Base-by-base conservation (phyloP, 2,888 invertebrate genomes). In the Chrysina gloriosa region DNA sequence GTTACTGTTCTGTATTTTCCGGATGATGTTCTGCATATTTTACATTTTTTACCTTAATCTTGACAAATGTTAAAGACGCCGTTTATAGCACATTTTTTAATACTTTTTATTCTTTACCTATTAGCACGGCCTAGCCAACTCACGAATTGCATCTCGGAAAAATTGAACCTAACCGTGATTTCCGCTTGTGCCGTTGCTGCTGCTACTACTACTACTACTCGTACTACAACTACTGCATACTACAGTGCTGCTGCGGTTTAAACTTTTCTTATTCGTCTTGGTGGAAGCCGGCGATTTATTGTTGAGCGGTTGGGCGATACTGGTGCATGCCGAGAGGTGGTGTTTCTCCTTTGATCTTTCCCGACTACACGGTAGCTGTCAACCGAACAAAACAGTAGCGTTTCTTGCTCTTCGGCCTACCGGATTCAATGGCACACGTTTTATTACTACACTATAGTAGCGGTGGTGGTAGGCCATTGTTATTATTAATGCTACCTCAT, bases 281-380 rank as follows among this genome's bases (percentile, higher is more conserved):
- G 39, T 39, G 25, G 39, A 25, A 39, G 39, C 39, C 58, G 39
- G 39, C 58, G 58, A 58, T 58, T 58, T 58, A 58, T 58, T 58
- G 36, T 50, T 56, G 56, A 58, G 58, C 25, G 58, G 58, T 58
- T 31, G 58, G 58, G 58, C 36, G 58, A 58, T 58, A 58, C 39
- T 14, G 27, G 39, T 39, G 58, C 58, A 58, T 58, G 25, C 58
- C 58, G 58, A 36, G n/a, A 58, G 58, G 58, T 58, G 58, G 58
- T 39, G 58, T 58, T 58, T 39, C 58, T 21, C 58, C 19, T 58
- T 58, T 58, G 58, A 58, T 58, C 58, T 58, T 31, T 6, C 39
- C 58, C 58, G 58, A 58, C 58, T 39, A 58, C 58, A 58, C 64
- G 64, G 64, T 64, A 64, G 64, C 64, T 64, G 64, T 64, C 64